A percentile compares a stretch with the other conserved stretches of the same genome.
These are phyloP conservation scores for Cryptotis parvus DNA, from an alignment of 2,113 vertebrate genomes.

Conservation along the genomic window DNA sequence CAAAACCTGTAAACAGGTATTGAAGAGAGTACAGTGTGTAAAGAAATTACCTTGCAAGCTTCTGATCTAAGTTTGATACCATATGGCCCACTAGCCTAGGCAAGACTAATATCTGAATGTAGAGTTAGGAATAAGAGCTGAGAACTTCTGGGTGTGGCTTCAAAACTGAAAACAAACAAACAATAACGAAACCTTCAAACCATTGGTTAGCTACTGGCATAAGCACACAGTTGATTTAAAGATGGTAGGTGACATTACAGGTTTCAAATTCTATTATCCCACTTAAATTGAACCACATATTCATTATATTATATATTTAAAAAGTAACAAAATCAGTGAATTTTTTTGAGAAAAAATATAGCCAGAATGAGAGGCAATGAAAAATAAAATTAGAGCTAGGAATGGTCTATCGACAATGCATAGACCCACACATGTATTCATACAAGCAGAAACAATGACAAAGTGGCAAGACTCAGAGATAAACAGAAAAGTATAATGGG, in stretches of 20 bases:
- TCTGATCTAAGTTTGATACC: no score
- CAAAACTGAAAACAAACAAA: not conserved
- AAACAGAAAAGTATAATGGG: not conserved
- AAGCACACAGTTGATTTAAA: not conserved
- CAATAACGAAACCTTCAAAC: not conserved
- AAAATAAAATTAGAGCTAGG: not conserved
- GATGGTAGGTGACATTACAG: not conserved
- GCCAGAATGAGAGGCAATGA: not conserved
- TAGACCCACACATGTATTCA: not conserved
- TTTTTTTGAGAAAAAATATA: no score
- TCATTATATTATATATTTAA: not conserved
- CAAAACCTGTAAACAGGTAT: not conserved
- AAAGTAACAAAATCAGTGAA: no score
- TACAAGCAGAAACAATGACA: not conserved
- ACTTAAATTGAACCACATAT: not conserved
- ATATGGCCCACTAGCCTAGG: no score
- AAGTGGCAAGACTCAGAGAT: not conserved
- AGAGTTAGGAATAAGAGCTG: no score
- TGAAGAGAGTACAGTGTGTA: no score
- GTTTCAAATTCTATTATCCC: not conserved
- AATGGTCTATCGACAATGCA: not conserved
- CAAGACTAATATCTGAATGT: no score
- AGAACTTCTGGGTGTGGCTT: no score
- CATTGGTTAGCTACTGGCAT: not conserved
- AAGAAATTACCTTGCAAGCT: no score